Conservation (phyloP, 2,797 vertebrate genomes). For the Pseudochirops corinnae region DNA sequence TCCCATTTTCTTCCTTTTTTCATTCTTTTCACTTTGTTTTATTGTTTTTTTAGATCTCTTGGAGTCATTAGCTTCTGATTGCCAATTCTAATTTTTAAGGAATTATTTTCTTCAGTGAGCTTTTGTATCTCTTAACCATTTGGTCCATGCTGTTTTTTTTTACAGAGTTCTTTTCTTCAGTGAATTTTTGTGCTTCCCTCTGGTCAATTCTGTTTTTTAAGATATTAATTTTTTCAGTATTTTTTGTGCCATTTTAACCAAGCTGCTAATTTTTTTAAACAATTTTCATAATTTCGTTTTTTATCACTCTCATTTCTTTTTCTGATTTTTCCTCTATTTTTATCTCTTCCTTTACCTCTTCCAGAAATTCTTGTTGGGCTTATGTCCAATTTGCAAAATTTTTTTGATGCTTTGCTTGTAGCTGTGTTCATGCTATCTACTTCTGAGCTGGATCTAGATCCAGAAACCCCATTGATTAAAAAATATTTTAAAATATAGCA, state of each 20-base stretch:
- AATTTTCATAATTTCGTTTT: neutral
- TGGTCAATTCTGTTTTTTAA: neutral
- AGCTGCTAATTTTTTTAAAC: neutral
- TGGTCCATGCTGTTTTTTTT: neutral
- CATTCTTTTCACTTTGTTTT: neutral
- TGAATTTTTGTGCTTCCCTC: neutral
- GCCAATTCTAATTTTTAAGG: neutral
- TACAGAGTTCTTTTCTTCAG: neutral
- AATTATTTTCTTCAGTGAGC: neutral
- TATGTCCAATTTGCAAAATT: neutral
- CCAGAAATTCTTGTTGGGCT: neutral
- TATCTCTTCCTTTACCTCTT: neutral
- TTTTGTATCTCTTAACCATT: neutral
- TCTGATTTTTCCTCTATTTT: neutral
- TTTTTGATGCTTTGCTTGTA: neutral
- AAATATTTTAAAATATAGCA: neutral
- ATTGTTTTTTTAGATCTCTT: neutral
- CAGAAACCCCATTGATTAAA: neutral
- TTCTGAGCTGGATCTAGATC: neutral
- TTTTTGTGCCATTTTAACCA: neutral
- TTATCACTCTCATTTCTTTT: neutral
- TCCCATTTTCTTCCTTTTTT: neutral
- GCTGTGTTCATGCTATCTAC: neutral
- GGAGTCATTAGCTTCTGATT: neutral
- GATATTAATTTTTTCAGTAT: neutral